Conservation (phyloP, 2,113 vertebrate genomes). For the Gorsachius goisagi region DNA sequence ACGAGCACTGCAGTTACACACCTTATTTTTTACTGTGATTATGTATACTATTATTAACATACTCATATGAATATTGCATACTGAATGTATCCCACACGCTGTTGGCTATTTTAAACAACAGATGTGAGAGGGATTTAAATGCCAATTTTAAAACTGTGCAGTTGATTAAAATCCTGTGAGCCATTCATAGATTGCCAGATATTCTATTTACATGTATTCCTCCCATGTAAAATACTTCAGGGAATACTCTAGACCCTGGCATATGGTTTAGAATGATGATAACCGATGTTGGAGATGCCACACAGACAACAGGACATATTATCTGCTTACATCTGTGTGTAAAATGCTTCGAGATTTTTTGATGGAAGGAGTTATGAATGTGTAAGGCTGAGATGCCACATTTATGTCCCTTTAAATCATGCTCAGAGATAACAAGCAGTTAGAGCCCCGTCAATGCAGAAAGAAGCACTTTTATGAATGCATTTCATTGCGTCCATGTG, state of each 20-base stretch:
- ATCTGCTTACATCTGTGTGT: slow-evolving; percentile 50
- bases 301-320: slow-evolving; percentile 52
- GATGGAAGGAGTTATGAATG: slow-evolving; percentile 39
- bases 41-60: slow-evolving; percentile 24
- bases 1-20: not conserved
- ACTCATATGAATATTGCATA: slow-evolving; percentile 20
- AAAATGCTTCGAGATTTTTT: slow-evolving; percentile 37
- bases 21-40: not conserved
- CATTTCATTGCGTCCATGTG: slow-evolving; percentile 49
- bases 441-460: not conserved
- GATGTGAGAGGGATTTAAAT: slow-evolving; percentile 56
- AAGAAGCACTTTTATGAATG: slow-evolving; percentile 12
- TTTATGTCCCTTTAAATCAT: slow-evolving; percentile 38
- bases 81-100: not conserved
- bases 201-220: slow-evolving; percentile 53
- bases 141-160: slow-evolving; percentile 51
- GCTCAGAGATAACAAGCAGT: slow-evolving; percentile 33
- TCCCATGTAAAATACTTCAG: slow-evolving; percentile 49
- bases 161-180: slow-evolving; percentile 56
- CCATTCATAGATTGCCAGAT: slow-evolving; percentile 61
- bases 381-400: slow-evolving; percentile 35
- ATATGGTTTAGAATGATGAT: slow-evolving; percentile 47
- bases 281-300: slow-evolving; percentile 45
- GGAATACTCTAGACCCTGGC: slow-evolving; percentile 47
- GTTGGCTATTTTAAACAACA: slow-evolving; percentile 51